Evolutionary conservation across 2,113 vertebrate species (phyloP).

Genomic region (Turnix velox): DNA sequence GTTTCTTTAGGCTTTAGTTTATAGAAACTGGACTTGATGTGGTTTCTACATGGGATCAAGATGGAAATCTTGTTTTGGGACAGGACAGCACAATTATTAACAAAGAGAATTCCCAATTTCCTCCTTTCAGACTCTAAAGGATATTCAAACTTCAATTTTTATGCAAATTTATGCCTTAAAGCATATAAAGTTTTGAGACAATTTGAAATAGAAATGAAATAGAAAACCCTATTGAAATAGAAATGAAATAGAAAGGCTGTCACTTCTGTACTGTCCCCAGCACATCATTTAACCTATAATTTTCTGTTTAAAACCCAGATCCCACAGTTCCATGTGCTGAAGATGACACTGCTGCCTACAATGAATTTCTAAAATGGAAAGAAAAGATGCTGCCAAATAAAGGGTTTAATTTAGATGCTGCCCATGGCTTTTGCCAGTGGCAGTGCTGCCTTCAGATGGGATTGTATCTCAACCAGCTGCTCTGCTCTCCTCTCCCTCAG

Average conservation of each 20-base stretch:
- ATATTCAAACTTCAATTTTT: background rate
- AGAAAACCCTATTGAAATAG: background rate
- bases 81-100: background rate
- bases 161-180: background rate
- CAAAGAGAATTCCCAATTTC: background rate
- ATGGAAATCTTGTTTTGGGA: background rate
- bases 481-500: conserved; percentile 79
- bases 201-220: background rate
- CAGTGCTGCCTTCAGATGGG: conserved; percentile 88
- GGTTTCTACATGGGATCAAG: background rate
- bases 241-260: background rate
- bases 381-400: conserved; percentile 3
- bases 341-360: conserved; percentile 25
- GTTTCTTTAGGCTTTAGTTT: background rate
- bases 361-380: conserved; percentile 62
- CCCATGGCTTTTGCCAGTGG: conserved; percentile 91
- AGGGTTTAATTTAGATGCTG: conserved; percentile 73
- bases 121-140: background rate
- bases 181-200: background rate
- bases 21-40: background rate
- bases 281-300: background rate
- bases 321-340: background rate
- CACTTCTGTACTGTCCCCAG: background rate
- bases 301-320: conserved; percentile 28
- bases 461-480: conserved; percentile 85